phyloP scores from a whole-genome alignment of 2,113 vertebrate genomes.

The Nicator chloris region DNA sequence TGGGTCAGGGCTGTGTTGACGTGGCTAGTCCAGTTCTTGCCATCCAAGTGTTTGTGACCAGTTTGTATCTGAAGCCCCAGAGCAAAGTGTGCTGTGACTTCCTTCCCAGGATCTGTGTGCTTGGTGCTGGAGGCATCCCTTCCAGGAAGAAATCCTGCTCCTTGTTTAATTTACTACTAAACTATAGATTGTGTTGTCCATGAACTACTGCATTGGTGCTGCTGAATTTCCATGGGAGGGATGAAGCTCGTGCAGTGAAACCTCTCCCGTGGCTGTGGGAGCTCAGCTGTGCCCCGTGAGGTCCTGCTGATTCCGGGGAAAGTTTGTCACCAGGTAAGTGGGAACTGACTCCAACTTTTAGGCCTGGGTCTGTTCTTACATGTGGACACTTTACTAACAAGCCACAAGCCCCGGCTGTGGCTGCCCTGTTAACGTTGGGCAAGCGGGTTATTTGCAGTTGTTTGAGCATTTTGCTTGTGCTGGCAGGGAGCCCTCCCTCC shows the following conservation, averaged over 20 bases:
- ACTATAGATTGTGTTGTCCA: not conserved
- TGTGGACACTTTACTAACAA: not conserved
- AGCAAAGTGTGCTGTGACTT: not conserved
- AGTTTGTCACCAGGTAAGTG: not conserved
- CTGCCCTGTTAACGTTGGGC: not conserved
- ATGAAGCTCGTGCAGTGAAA: not conserved
- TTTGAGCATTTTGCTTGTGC: not conserved
- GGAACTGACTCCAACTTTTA: not conserved
- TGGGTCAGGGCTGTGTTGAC: not conserved
- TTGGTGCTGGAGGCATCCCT: not conserved
- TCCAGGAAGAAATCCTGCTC: not conserved
- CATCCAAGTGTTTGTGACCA: rapidly evolving
- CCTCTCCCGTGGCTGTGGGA: not conserved
- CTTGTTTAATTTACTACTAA: not conserved
- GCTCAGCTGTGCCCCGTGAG: rapidly evolving
- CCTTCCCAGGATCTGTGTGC: rapidly evolving
- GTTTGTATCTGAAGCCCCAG: rapidly evolving
- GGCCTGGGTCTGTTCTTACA: not conserved
- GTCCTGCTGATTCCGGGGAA: not conserved
- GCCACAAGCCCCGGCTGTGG: rapidly evolving
- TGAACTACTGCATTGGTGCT: not conserved
- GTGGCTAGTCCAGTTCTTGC: not conserved
- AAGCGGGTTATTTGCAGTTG: not conserved
- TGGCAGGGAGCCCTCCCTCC: not conserved
- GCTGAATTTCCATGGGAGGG: not conserved